Percentiles rank a stretch among this genome's conserved stretches.
Evolutionary conservation across 2,113 vertebrate genomes (phyloP).

Genomic region (Cryptomyrus ogoouensis): DNA sequence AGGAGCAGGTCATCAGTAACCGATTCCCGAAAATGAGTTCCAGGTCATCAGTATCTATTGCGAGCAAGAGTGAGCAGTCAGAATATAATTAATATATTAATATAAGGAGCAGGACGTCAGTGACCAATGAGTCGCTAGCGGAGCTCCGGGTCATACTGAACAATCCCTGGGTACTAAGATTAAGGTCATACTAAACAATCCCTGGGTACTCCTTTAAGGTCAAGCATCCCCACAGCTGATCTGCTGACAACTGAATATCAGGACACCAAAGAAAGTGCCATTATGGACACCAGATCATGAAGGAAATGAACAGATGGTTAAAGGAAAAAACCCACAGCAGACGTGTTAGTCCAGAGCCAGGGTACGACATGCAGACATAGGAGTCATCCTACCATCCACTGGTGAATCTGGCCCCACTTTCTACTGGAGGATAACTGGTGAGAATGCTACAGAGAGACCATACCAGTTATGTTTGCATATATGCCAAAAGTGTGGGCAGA

Average conservation of each 20-base stretch:
- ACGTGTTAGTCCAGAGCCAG: not conserved
- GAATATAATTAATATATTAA: not conserved
- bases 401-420: constrained; percentile 96
- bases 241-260: not conserved
- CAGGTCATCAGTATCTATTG: not conserved
- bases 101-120: not conserved
- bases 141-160: not conserved
- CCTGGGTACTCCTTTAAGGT: not conserved
- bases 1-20: not conserved
- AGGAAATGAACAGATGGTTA: not conserved
- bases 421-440: constrained; percentile 70
- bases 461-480: constrained; percentile 27
- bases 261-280: not conserved
- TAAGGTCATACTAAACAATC: not conserved
- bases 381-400: constrained; percentile 87
- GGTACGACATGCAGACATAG: not conserved
- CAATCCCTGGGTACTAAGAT: not conserved
- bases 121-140: not conserved
- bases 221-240: not conserved
- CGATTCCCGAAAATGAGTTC: not conserved
- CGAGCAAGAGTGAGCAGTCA: not conserved
- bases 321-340: not conserved
- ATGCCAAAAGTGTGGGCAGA: not conserved
- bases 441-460: constrained; percentile 66
- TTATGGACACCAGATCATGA: not conserved